These are phyloP conservation scores for Trichomalopsis sarcophagae DNA, from an alignment of 1,140 invertebrate species.

Conservation along the genomic window DNA sequence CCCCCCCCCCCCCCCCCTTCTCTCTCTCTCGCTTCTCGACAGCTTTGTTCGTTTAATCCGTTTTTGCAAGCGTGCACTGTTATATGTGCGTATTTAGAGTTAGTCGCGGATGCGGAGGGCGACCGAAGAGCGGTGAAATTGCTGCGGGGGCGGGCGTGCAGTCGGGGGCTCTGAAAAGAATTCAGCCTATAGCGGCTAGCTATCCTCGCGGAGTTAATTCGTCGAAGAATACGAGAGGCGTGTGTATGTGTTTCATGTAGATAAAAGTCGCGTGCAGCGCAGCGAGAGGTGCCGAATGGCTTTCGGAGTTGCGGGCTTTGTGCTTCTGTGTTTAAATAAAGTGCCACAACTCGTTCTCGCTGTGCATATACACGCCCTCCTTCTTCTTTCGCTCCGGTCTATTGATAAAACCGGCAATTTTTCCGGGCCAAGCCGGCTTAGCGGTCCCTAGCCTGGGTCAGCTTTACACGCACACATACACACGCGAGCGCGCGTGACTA, in stretches of 20 bases:
- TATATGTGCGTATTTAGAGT: background rate
- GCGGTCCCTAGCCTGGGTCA: conserved; percentile 5
- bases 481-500: background rate
- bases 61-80: background rate
- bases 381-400: background rate
- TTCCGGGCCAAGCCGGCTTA: conserved; percentile 49
- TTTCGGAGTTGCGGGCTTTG: background rate
- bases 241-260: background rate
- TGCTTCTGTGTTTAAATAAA: background rate
- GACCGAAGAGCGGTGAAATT: background rate
- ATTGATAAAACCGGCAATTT: conserved; percentile 50
- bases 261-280: background rate
- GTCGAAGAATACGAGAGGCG: background rate
- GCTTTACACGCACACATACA: background rate
- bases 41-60: background rate
- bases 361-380: background rate
- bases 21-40: background rate
- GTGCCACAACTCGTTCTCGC: background rate
- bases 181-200: background rate
- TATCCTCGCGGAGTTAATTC: background rate
- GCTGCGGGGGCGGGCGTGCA: no score
- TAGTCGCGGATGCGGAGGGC: background rate
- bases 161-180: background rate
- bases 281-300: background rate
- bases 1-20: no score